These are phyloP conservation scores for Xylocampa areola DNA, from an alignment of 2,888 invertebrate species.

Conservation along the genomic window DNA sequence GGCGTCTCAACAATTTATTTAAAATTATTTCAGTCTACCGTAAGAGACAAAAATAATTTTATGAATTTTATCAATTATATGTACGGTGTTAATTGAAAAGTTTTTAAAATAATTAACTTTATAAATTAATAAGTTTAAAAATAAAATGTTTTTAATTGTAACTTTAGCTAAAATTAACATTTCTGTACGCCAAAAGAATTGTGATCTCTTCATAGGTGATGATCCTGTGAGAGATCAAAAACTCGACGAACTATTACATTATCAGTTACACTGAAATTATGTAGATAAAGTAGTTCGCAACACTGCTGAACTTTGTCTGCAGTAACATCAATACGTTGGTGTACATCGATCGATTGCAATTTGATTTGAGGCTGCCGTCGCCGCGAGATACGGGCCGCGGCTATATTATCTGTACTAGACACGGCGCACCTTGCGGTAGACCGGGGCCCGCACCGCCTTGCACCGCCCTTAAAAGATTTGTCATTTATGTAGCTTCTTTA, in stretches of 20 bases:
- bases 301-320: constrained; percentile 11
- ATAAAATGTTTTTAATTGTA: too few relatives aligned
- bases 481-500: constrained; percentile 9
- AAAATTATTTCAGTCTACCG: too few relatives aligned
- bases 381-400: constrained; percentile 37
- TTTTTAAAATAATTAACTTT: too few relatives aligned
- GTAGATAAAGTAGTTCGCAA: constrained; percentile 6
- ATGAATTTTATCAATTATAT: too few relatives aligned
- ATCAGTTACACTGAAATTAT: too few relatives aligned
- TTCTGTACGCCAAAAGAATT: too few relatives aligned
- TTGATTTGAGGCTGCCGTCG: constrained; percentile 47
- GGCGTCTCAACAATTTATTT: too few relatives aligned
- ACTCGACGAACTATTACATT: too few relatives aligned
- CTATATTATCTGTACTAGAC: constrained; percentile 19
- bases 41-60: too few relatives aligned
- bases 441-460: constrained; percentile 41
- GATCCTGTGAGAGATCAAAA: neutral
- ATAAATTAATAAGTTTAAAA: too few relatives aligned
- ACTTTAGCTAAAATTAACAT: neutral
- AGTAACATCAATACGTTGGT: constrained; percentile 34
- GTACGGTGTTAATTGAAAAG: too few relatives aligned
- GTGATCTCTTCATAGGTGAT: too few relatives aligned
- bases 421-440: constrained; percentile 26
- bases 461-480: constrained; percentile 14
- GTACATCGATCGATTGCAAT: constrained; percentile 44